Conservation (phyloP, 2,888 invertebrate species). For the Scaptomyza tumidula region DNA sequence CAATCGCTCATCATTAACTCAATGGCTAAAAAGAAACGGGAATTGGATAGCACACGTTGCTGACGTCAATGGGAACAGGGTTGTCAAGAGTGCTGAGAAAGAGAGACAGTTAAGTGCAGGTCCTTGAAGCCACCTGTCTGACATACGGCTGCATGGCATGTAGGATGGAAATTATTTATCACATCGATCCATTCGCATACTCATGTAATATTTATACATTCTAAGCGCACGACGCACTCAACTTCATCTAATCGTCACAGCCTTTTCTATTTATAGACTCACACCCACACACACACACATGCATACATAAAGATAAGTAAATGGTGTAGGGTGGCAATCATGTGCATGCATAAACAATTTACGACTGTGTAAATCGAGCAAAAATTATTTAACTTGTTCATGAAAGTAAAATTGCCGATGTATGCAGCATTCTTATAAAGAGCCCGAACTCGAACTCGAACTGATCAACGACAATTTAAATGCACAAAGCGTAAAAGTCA, state of each 20-base stretch:
- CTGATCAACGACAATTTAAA: conserved; percentile 67
- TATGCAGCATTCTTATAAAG: conserved; percentile 44
- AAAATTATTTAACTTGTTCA: conserved; percentile 54
- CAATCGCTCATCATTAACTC: not conserved
- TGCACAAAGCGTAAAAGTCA: conserved; percentile 46
- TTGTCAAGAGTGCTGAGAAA: not conserved
- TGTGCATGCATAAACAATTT: conserved; percentile 70
- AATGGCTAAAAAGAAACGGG: conserved; percentile 1
- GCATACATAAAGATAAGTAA: conserved; percentile 10
- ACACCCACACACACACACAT: not conserved
- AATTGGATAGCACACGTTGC: conserved; percentile 3
- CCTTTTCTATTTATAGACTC: conserved; percentile 57
- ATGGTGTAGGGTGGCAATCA: conserved; percentile 26
- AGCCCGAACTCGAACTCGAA: conserved; percentile 25
- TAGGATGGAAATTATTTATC: conserved; percentile 68
- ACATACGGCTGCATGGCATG: conserved; percentile 55
- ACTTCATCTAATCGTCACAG: conserved; percentile 52
- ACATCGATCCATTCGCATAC: conserved; percentile 37
- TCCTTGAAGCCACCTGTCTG: conserved; percentile 54
- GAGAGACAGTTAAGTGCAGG: conserved; percentile 22
- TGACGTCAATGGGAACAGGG: conserved; percentile 45
- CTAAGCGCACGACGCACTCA: conserved; percentile 38
- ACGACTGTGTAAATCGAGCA: conserved; percentile 52
- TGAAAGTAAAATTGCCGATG: conserved; percentile 58
- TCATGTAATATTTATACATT: conserved; percentile 74